Evolutionary conservation across 2,113 vertebrate genomes (phyloP), one percentile per base, ranked within the genome.

Genomic region (Sphyrna mokarran): DNA sequence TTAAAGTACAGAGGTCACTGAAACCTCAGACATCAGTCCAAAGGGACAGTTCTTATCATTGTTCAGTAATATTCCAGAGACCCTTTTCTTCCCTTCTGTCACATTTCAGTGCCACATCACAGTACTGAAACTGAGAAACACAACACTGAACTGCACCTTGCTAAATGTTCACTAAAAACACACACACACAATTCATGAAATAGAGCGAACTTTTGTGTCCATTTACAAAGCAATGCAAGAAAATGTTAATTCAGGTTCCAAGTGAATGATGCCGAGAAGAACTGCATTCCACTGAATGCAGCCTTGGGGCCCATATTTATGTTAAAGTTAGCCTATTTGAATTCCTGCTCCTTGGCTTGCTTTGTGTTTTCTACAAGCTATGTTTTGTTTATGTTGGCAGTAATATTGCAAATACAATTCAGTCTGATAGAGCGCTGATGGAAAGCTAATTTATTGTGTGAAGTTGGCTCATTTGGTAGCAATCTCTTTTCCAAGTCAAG

Each of bases 1-100:
- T 90, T 90, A 33, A 61, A 61, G 87, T 61, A 58, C 87, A 90
- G 29, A 90, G 54, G 87, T 61, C 87, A 90, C 54, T 61, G 87
- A 90, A 90, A 54, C 85, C 43, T 43, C 43, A 87, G 48, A 54
- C 43, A 48, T 54, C 43, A 87, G 40, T 61, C 87, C 54, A 90
- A 90, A 90, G 26, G 48, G 87, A 90, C 23, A 26, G 29, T 90
- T 63, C 54, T 61, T 23, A 90, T 61, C 87, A n/a, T 54, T 58
- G 26, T 33, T 61, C 26, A 90, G 87, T 90, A 58, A 61, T 89
- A 89, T 58, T 90, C 48, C 54, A 61, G 54, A 90, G 54, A 90
- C 26, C 11, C 33, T 90, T 90, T 26, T 33, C 48, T 90, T 61
- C 26, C 26, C 63, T 90, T 58, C 54, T 90, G 54, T n/a, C 26